Conservation (phyloP, 2,113 vertebrate species). For the Pelvicachromis taeniatus region DNA sequence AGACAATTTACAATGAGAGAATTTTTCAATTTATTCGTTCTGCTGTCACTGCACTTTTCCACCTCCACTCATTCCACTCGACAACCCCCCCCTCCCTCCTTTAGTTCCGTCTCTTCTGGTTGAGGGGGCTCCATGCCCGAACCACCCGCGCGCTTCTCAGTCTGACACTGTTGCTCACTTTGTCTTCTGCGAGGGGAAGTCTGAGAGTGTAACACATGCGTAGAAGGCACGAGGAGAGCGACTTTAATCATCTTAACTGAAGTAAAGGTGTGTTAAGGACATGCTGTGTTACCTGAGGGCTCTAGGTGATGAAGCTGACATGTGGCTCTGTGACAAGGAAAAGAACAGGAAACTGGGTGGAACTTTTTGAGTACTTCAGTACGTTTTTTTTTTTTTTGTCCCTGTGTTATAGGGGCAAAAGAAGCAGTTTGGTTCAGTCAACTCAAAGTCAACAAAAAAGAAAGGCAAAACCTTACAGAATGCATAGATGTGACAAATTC, state of each 20-base stretch:
- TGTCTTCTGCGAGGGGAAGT: constrained; percentile 7
- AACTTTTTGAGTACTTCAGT: not conserved
- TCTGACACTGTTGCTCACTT: constrained; percentile 34
- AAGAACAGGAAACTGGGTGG: not conserved
- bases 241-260: constrained; percentile 59
- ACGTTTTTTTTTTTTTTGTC: not conserved
- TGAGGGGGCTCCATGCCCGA: constrained; percentile 36
- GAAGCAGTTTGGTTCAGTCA: not conserved
- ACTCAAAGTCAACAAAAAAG: not conserved
- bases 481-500: not conserved
- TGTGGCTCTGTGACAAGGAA: constrained; percentile 11
- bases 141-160: constrained; percentile 14
- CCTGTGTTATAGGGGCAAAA: not conserved
- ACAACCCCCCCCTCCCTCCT: constrained; percentile 11
- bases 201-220: constrained; percentile 10
- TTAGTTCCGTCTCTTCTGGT: constrained; percentile 30
- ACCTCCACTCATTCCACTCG: constrained; percentile 54
- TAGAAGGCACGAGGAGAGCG: constrained; percentile 10
- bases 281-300: constrained; percentile 16
- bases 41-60: constrained; percentile 78
- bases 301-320: not conserved
- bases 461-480: not conserved
- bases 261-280: constrained; percentile 27
- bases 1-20: constrained; percentile 78
- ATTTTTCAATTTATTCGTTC: constrained; percentile 79